Evolutionary conservation across 1,140 invertebrate genomes (phyloP), one percentile per base, ranked within the genome.

Genomic region (Drosophila nebulosa): DNA sequence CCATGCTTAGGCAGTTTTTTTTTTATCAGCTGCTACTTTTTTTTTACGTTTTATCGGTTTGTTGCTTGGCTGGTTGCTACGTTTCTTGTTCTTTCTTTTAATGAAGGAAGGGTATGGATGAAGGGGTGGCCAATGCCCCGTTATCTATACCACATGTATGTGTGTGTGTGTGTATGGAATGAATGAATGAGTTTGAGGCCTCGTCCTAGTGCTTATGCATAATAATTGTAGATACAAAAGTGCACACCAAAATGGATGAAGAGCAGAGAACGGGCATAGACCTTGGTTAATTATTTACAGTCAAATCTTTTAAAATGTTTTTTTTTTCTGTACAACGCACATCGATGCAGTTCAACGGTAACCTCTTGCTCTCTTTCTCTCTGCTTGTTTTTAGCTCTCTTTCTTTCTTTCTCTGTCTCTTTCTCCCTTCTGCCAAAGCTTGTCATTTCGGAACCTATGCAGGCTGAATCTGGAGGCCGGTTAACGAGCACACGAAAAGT

Each of bases 1-100:
- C 81, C 81, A 86, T 86, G 67, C 83, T 81, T 86, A 78, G 81
- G 78, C 83, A 71, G 78, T 84, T 71, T 60, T 72, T 77, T 71
- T 74, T 74, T 76, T 76, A 76, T 85, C 78, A 78, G 69, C 81
- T 80, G 69, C 67, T 80, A 52, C 61, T 79, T 72, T 57, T 10
- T 32, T 32, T 32, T 12, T 32, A 32, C 30, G 10, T 32, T 32
- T 62, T 71, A 60, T 69, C 55, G 69, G 69, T 52, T 74, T 76
- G 80, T 74, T 66, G 83, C 69, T 81, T 70, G 78, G 72, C 74
- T 80, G 78, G 71, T 84, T 79, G 69, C 69, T 70, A 65, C 61
- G 58, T 69, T 64, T 64, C 53, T 72, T 71, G 26, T 64, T 57
- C 14, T 72, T 62, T 10, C 62, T 74, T 70, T 4, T 2, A 32